These are phyloP conservation scores for Tupaia chinensis DNA, from an alignment of 2,113 vertebrate species.

Conservation along the genomic window DNA sequence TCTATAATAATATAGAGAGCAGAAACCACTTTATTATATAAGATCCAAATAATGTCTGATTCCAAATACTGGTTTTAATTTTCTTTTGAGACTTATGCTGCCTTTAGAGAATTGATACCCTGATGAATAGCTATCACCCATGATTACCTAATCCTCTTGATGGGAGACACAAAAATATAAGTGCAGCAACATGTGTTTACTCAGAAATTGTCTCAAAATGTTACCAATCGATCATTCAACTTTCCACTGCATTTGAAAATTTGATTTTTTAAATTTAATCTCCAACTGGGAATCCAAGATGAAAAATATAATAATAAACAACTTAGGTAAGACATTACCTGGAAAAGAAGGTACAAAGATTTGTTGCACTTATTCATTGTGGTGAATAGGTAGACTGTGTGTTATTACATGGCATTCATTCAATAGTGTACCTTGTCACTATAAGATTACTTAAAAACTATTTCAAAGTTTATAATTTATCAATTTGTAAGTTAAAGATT, in stretches of 20 bases:
- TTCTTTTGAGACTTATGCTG: not conserved
- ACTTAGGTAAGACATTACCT: not conserved
- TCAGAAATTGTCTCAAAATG: not conserved
- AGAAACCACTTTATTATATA: not conserved
- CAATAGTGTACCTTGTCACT: not conserved
- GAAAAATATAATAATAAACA: not conserved
- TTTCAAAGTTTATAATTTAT: not conserved
- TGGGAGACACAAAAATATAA: not conserved
- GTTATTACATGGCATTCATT: not conserved
- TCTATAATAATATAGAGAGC: not conserved
- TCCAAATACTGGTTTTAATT: not conserved
- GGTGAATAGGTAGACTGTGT: not conserved
- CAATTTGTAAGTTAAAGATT: not conserved
- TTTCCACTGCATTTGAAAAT: not conserved
- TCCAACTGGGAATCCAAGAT: not conserved
- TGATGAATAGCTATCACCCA: not conserved
- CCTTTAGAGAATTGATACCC: slow-evolving; percentile 14
- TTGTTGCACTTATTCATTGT: not conserved
- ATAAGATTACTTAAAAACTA: not conserved
- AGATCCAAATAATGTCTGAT: not conserved
- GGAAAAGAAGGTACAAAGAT: not conserved
- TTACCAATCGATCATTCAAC: not conserved
- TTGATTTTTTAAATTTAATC: not conserved
- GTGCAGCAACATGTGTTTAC: not conserved
- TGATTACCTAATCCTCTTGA: not conserved